phyloP scores from a whole-genome alignment of 2,797 vertebrate species.

The Sebastes flavidus region DNA sequence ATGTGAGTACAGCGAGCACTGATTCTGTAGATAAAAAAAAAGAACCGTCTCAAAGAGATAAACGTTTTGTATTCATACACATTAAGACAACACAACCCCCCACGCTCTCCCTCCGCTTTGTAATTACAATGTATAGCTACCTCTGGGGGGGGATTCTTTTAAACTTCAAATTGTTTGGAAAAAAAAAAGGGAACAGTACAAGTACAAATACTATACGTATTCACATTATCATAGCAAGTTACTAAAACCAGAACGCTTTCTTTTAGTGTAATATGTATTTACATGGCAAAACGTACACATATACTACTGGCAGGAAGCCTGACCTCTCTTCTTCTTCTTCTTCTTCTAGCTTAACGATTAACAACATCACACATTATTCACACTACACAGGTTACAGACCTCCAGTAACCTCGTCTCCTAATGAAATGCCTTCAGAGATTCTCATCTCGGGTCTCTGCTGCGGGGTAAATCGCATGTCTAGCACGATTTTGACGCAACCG shows the following conservation, averaged over 20 bases:
- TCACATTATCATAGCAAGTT: slow-evolving; percentile 84
- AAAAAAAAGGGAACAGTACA: slow-evolving; percentile 63
- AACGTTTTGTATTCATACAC: slow-evolving; percentile 76
- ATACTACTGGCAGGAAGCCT: slow-evolving; percentile 68
- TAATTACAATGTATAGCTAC: slow-evolving; percentile 75
- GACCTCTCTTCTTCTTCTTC: slow-evolving; percentile 43
- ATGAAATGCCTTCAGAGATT: slow-evolving; percentile 34
- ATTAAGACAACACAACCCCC: slow-evolving; percentile 76
- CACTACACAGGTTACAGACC: slow-evolving; percentile 54
- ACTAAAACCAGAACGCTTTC: slow-evolving; percentile 76
- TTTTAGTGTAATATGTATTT: slow-evolving; percentile 81
- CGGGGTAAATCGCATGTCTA: slow-evolving; percentile 9
- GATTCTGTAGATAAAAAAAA: slow-evolving; percentile 76
- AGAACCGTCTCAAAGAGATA: slow-evolving; percentile 69
- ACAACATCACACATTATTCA: slow-evolving; percentile 71
- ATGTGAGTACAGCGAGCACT: slow-evolving; percentile 77
- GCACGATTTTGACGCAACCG: slow-evolving; percentile 35
- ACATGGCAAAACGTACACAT: slow-evolving; percentile 68
- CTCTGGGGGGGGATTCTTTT: slow-evolving; percentile 50
- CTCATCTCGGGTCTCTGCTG: slow-evolving; percentile 36
- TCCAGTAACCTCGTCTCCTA: slow-evolving; percentile 50
- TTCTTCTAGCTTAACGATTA: slow-evolving; percentile 63
- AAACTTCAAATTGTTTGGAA: slow-evolving; percentile 62
- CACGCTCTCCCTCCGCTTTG: slow-evolving; percentile 50
- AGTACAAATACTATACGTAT: slow-evolving; percentile 83